phyloP scores from a whole-genome alignment of 2,888 invertebrate species.

The Drosophila nr. fundita region DNA sequence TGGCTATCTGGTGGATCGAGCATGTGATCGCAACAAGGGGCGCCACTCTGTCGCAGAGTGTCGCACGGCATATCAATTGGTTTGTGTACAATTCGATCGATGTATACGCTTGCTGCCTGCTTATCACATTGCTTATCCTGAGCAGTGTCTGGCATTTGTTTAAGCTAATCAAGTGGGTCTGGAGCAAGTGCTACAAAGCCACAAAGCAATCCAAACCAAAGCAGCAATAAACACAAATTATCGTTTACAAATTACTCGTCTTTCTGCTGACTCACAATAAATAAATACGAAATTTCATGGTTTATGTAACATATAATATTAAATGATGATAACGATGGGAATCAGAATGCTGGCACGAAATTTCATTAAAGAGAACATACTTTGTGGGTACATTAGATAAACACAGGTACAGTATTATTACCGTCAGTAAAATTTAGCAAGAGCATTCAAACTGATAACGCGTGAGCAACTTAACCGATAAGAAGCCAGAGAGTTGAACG shows the following conservation, averaged over 20 bases:
- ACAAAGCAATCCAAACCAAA: constrained; percentile 39
- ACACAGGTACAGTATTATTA: background rate
- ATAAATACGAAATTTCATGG: background rate
- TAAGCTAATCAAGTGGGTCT: constrained; percentile 15
- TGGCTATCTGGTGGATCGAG: constrained; percentile 88
- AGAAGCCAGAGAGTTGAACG: constrained; percentile 6
- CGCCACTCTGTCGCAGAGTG: constrained; percentile 85
- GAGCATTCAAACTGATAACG: background rate
- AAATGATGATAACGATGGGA: background rate
- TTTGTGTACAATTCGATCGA: constrained; percentile 86
- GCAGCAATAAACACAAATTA: constrained; percentile 42
- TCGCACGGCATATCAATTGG: constrained; percentile 85
- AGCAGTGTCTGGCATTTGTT: constrained; percentile 29
- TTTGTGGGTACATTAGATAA: background rate
- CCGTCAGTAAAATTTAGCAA: background rate
- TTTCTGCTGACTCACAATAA: background rate
- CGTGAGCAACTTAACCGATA: constrained; percentile 7
- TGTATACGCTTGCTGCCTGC: constrained; percentile 75
- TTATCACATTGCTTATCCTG: constrained; percentile 28
- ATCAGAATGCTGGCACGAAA: background rate
- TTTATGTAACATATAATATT: background rate
- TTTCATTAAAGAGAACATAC: background rate
- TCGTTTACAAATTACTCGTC: background rate
- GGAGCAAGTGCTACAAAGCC: background rate
- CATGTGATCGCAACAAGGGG: constrained; percentile 87